Conservation (phyloP, 2,797 vertebrate genomes). For the Sebastes minor region DNA sequence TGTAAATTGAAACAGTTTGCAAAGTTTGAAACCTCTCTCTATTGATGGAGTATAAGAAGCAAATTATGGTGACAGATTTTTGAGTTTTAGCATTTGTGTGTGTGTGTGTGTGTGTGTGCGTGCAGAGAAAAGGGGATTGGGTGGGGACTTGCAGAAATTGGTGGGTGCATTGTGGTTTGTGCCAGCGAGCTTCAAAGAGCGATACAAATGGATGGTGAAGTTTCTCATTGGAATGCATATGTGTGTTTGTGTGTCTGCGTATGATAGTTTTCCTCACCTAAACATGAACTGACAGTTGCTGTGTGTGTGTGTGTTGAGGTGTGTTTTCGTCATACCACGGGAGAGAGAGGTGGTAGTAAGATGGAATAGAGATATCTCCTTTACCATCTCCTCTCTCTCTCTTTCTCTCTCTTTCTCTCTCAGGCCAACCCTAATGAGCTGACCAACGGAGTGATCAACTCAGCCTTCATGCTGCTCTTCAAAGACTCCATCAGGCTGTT, state of each 20-base stretch:
- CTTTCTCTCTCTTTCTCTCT: slow-evolving; percentile 1
- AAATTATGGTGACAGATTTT: not conserved
- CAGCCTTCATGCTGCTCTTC: slow-evolving; percentile 96
- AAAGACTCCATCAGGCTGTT: slow-evolving; percentile 97
- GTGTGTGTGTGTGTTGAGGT: not conserved
- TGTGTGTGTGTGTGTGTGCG: not conserved
- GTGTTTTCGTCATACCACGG: not conserved
- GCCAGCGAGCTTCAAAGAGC: slow-evolving; percentile 43
- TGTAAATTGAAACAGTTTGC: slow-evolving; percentile 40
- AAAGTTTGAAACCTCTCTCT: slow-evolving; percentile 12
- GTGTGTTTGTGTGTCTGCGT: not conserved
- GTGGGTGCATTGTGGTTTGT: slow-evolving; percentile 51
- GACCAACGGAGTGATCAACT: slow-evolving; percentile 93
- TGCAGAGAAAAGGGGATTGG: slow-evolving; percentile 3
- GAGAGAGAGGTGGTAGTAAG: not conserved
- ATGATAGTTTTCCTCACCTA: too few species aligned
- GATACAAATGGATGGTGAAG: slow-evolving; percentile 40
- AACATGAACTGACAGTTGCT: too few species aligned
- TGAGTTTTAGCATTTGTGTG: not conserved
- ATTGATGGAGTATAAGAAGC: not conserved
- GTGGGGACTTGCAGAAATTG: slow-evolving; percentile 41
- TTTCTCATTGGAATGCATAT: slow-evolving; percentile 20
- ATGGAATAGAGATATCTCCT: too few species aligned
- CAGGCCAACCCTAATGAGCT: slow-evolving; percentile 95
- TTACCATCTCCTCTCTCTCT: not conserved